phyloP scores from a whole-genome alignment of 2,888 invertebrate species.

The Marronus borbonicus region DNA sequence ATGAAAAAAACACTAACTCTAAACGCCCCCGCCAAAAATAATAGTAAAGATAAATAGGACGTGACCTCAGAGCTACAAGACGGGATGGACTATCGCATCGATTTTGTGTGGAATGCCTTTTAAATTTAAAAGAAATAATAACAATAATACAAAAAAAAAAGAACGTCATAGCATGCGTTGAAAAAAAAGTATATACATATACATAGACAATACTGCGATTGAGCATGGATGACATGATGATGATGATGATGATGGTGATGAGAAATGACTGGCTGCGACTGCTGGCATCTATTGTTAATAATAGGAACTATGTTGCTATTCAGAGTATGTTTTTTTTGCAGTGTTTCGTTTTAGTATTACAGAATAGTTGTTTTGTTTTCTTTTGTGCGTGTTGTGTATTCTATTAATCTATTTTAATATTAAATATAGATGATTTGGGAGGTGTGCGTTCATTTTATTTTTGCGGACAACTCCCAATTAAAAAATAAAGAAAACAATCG shows the following conservation, averaged over 20 bases:
- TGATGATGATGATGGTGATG: constrained; percentile 56
- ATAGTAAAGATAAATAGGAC: background rate
- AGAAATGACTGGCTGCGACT: constrained; percentile 67
- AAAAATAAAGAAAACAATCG: too few relatives aligned
- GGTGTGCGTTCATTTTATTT: too few relatives aligned
- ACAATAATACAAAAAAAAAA: background rate
- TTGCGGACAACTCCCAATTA: too few relatives aligned
- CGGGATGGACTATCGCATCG: constrained; percentile 29
- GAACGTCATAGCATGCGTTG: constrained; percentile 59
- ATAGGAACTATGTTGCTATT: constrained; percentile 56
- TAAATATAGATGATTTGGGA: too few relatives aligned
- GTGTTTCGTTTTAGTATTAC: constrained; percentile 59
- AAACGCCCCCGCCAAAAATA: constrained; percentile 11
- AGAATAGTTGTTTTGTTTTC: constrained; percentile 10
- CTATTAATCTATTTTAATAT: background rate
- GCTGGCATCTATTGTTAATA: constrained; percentile 64
- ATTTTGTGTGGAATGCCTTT: constrained; percentile 47
- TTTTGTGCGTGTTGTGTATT: constrained; percentile 7
- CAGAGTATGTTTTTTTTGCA: constrained; percentile 48
- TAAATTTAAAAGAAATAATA: background rate
- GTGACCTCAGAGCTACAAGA: background rate
- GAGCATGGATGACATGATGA: constrained; percentile 63
- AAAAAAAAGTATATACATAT: constrained; percentile 54
- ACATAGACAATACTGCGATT: constrained; percentile 23
- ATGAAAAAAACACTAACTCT: constrained; percentile 33